phyloP scores from a whole-genome alignment of 1,140 invertebrate species.

The Lepidurus arcticus region DNA sequence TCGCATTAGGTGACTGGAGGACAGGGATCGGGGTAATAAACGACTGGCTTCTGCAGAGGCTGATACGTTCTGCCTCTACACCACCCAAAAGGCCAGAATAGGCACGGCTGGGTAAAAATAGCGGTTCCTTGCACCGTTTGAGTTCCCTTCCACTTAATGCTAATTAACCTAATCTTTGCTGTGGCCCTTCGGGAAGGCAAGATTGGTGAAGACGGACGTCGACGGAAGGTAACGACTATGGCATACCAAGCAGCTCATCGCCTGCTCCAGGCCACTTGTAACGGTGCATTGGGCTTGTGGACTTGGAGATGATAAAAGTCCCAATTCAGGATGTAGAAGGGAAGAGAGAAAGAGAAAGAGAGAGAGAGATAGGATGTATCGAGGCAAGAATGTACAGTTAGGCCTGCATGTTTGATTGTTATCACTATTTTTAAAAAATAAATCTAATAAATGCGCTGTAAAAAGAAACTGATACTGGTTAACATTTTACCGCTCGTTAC shows the following conservation, averaged over 20 bases:
- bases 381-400: background rate
- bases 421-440: too few species aligned
- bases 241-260: conserved; percentile 18
- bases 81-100: background rate
- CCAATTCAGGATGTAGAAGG: background rate
- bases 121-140: background rate
- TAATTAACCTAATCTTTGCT: conserved; percentile 6
- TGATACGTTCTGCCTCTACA: too few species aligned
- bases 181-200: background rate
- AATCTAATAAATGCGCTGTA: too few species aligned
- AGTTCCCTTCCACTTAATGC: background rate
- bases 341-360: background rate
- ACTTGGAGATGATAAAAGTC: conserved; percentile 4
- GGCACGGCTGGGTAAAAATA: background rate
- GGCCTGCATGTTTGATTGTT: background rate
- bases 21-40: too few species aligned
- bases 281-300: conserved; percentile 20
- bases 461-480: too few species aligned
- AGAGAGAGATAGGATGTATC: background rate
- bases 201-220: background rate
- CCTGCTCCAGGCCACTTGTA: conserved; percentile 3
- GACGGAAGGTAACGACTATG: background rate
- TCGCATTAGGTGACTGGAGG: too few species aligned
- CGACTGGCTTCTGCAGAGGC: too few species aligned
- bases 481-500: too few species aligned